Evolutionary conservation across 1,140 invertebrate genomes (phyloP), one percentile per base, ranked within the genome.

Genomic region (Ips nitidus): DNA sequence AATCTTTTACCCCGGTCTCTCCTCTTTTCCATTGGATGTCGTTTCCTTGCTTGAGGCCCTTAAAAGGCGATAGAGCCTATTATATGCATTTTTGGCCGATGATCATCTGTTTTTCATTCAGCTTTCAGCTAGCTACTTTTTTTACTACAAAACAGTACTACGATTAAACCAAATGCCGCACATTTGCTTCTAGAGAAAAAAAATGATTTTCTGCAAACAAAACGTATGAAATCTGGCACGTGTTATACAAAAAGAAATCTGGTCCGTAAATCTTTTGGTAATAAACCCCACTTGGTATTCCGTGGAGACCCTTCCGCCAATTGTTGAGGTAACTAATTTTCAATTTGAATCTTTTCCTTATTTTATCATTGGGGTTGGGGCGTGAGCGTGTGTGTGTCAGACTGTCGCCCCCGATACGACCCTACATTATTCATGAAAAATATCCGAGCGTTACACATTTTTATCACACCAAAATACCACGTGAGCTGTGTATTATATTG

Each of bases 1-100:
- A 82, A 82, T 82, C 81, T 82, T 82, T 81, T 75, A 66, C 71
- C 70, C 71, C 74, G 72, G 22, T 22, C 22, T 79, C 74, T 76
- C 75, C 74, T 73, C 74, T 77, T 76, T 76, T 62, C 42, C 22
- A 37, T 43, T 52, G 55, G 55, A 70, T 70, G 69, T 70, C 69
- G 69, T 52, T 65, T 61, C 69, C 69, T 58, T 45, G 59, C 67
- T 59, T 63, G 7, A 22, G 67, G 63, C 52, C 53, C 40, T 38
- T 40, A 36, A 8, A 58, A 52, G 50, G 8, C 52, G 60, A 63
- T 69, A 50, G 55, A 52, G 66, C 37, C 55, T 53, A 67, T 22
- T 22, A 22, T 22, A 22, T 22, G 22, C 22, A 22, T 22, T 22
- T 22, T 22, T 22, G 22, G 22, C 22, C 22, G 22, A 22, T 22